Evolutionary conservation across 64 coral and sea anemone species (phyloP).

Genomic region (Porites australiensis): DNA sequence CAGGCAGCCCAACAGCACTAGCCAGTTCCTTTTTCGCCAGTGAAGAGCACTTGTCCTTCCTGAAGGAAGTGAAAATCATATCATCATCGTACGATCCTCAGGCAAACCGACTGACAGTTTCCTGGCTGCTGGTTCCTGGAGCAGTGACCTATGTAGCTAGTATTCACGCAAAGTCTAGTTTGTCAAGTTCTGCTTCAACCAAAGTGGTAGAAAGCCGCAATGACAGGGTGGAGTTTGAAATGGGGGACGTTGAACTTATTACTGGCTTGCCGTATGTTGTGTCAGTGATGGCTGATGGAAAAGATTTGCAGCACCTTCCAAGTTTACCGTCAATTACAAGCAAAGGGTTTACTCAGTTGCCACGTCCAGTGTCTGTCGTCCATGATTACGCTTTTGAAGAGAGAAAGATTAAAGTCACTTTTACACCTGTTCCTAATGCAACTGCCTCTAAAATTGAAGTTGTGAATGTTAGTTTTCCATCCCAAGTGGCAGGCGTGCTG

Average conservation of each 20-base stretch:
- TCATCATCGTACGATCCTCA: constrained; percentile 9
- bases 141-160: not conserved
- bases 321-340: not conserved
- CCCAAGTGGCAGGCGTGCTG: not conserved
- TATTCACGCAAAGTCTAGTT: not conserved
- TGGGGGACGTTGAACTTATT: not conserved
- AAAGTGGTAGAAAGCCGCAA: not conserved
- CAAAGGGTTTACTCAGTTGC: not conserved
- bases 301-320: not conserved
- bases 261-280: not conserved
- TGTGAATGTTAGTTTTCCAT: not conserved
- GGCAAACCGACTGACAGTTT: constrained; percentile 4
- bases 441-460: not conserved
- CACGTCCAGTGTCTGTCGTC: not conserved
- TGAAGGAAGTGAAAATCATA: not conserved
- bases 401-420: constrained; percentile 7
- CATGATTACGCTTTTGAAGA: constrained; percentile 29
- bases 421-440: not conserved
- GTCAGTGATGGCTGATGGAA: not conserved
- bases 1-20: not conserved
- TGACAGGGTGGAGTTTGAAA: constrained; percentile 2
- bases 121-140: not conserved
- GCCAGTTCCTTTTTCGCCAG: constrained; percentile 8
- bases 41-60: not conserved
- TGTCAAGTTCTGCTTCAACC: not conserved